A percentile compares a stretch with the other conserved stretches of the same genome.
Conservation (phyloP, 2,113 vertebrate genomes). For the Burhinus bistriatus region DNA sequence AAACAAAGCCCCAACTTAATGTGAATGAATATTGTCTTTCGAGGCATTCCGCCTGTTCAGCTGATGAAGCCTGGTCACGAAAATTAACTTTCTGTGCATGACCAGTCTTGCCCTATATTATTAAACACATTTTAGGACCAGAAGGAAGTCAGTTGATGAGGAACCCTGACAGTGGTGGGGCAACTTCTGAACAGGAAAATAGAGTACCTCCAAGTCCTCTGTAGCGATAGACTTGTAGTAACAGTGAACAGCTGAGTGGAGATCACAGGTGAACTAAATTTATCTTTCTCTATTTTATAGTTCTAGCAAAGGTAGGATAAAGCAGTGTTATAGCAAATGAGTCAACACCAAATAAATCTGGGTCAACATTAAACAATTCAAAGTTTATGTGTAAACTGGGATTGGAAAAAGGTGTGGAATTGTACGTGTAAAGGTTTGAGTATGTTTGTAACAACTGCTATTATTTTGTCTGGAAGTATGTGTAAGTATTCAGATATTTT, state of each 20-base stretch:
- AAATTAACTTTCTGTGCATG: not conserved
- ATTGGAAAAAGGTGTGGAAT: not conserved
- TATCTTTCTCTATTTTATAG: not conserved
- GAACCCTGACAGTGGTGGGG: not conserved
- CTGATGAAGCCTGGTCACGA: not conserved
- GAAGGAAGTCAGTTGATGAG: not conserved
- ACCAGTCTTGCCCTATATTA: not conserved
- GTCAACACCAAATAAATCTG: not conserved
- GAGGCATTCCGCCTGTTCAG: not conserved
- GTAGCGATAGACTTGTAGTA: accelerated
- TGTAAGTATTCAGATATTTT: not conserved
- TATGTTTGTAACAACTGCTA: not conserved
- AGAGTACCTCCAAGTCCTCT: not conserved
- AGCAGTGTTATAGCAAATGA: not conserved
- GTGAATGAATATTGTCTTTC: not conserved
- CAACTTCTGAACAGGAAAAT: not conserved
- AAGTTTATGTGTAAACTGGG: not conserved
- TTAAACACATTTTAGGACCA: not conserved
- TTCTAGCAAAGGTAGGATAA: not conserved
- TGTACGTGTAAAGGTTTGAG: not conserved
- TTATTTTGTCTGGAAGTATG: not conserved
- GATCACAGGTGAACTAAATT: not conserved
- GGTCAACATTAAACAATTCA: not conserved
- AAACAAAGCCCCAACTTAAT: too few relatives aligned
- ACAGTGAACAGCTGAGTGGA: not conserved